A percentile compares a stretch with the other conserved stretches of the same genome.
These are phyloP conservation scores for Platynereis dumerilii DNA, from an alignment of 2,888 invertebrate genomes.

Conservation along the genomic window DNA sequence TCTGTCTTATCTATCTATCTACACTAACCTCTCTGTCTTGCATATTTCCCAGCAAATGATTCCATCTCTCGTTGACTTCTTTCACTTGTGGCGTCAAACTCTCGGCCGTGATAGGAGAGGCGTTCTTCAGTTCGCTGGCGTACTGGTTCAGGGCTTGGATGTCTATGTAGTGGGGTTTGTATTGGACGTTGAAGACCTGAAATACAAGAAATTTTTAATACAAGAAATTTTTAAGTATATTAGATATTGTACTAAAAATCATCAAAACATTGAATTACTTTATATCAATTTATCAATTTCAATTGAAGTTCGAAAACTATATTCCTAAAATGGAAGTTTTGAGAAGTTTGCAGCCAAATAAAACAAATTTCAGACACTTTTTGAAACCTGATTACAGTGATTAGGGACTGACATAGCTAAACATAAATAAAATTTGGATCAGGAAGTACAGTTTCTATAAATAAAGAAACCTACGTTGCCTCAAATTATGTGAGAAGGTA, in stretches of 20 bases:
- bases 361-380: too few relatives aligned
- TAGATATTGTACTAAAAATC: not conserved
- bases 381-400: too few relatives aligned
- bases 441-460: too few relatives aligned
- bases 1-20: not conserved
- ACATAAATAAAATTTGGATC: too few relatives aligned
- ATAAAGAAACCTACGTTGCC: too few relatives aligned
- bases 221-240: not conserved
- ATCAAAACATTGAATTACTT: not conserved
- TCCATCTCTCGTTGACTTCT: constrained; percentile 59
- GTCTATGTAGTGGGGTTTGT: constrained; percentile 57
- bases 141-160: constrained; percentile 61
- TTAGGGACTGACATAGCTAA: too few relatives aligned
- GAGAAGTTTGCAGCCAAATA: too few relatives aligned
- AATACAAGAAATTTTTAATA: not conserved
- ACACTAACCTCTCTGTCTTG: constrained; percentile 56
- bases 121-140: constrained; percentile 55
- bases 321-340: too few relatives aligned
- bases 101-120: constrained; percentile 60
- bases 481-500: too few relatives aligned
- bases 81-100: constrained; percentile 53
- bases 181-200: constrained; percentile 56
- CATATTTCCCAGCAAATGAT: constrained; percentile 53
- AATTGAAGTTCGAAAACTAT: too few relatives aligned
- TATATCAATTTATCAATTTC: too few relatives aligned